Evolutionary conservation across 2,113 vertebrate genomes (phyloP).

Genomic region (Odontophorus gujanensis): DNA sequence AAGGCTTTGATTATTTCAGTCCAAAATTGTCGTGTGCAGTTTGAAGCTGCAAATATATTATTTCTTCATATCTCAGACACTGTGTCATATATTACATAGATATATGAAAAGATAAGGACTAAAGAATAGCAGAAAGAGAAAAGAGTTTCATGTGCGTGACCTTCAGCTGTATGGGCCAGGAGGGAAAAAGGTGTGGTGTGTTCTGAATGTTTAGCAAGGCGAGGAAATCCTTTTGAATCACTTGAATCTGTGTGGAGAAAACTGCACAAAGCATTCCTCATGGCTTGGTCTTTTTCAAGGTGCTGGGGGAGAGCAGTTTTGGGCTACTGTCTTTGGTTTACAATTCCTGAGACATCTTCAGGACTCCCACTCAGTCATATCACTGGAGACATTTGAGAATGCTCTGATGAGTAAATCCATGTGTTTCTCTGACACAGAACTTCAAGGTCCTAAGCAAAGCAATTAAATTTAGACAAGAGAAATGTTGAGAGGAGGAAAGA

Average conservation of each 20-base stretch:
- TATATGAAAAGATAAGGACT: background rate
- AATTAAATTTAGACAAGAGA: background rate
- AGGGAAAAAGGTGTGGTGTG: rapidly evolving
- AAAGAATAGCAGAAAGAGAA: background rate
- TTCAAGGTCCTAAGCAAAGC: background rate
- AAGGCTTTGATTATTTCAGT: constrained; percentile 42
- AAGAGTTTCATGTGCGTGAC: background rate
- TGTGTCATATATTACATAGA: background rate
- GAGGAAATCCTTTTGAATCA: background rate
- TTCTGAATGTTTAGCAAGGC: background rate
- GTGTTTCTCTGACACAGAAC: background rate
- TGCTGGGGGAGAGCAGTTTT: background rate
- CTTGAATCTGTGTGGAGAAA: background rate
- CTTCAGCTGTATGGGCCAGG: background rate
- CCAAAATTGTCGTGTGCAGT: background rate
- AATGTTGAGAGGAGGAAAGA: background rate
- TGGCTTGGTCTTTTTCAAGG: background rate
- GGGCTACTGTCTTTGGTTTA: background rate
- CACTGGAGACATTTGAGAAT: background rate
- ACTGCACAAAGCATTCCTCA: background rate
- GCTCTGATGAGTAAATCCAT: background rate
- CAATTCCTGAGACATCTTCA: background rate
- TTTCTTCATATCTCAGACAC: background rate
- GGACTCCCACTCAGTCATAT: background rate
- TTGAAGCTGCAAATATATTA: constrained; percentile 9